Evolutionary conservation across 2,113 vertebrate genomes (phyloP).

Genomic region (Leucosticte australis): DNA sequence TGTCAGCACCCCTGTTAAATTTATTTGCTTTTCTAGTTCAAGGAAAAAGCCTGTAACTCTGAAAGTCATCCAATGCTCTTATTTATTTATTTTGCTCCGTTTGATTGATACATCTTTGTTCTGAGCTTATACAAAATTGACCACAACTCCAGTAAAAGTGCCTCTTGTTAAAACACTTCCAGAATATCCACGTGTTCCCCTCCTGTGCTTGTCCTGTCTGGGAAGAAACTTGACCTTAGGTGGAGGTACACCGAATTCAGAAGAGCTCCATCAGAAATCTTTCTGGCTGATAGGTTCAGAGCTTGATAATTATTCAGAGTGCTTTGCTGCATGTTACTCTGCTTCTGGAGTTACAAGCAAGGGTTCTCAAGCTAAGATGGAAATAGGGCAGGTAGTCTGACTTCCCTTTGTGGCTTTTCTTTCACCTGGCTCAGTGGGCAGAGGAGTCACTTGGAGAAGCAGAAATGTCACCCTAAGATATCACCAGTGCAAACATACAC

Average conservation of each 20-base stretch:
- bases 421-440: background rate
- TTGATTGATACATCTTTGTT: conserved; percentile 52
- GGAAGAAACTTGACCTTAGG: conserved; percentile 19
- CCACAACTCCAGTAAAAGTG: conserved; percentile 23
- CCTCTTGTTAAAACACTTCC: background rate
- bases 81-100: conserved; percentile 48
- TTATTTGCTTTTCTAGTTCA: conserved; percentile 69
- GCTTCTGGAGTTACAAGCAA: background rate
- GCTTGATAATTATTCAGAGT: background rate
- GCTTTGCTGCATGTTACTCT: background rate
- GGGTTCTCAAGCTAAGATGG: background rate
- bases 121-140: background rate
- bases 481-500: background rate
- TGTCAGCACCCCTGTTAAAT: conserved; percentile 60
- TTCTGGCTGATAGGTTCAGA: background rate
- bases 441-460: background rate
- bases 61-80: conserved; percentile 31
- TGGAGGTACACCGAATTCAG: background rate
- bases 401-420: background rate
- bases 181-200: background rate
- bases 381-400: background rate
- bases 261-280: background rate
- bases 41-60: conserved; percentile 48
- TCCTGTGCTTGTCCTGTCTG: fast-evolving
- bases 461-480: background rate